Conservation (phyloP, 1,140 invertebrate species). For the Doryteuthis pealeii region DNA sequence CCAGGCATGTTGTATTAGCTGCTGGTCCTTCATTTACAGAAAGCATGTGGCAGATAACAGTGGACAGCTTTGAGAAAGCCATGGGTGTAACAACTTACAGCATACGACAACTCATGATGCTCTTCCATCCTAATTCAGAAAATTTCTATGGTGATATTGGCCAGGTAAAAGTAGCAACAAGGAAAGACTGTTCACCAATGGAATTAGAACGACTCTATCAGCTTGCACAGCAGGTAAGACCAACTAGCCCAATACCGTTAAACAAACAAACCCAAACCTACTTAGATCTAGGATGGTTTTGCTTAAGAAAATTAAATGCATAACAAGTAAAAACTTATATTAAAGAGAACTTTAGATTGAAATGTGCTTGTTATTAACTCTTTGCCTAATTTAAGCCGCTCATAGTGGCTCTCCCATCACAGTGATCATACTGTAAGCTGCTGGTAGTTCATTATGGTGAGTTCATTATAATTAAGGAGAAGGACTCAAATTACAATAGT, state of each 20-base stretch:
- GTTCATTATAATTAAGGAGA: too few relatives aligned
- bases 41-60: constrained; percentile 82
- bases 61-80: constrained; percentile 76
- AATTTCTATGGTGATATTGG: constrained; percentile 91
- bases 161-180: constrained; percentile 88
- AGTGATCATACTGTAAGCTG: too few relatives aligned
- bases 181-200: constrained; percentile 78
- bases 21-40: constrained; percentile 78
- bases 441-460: too few relatives aligned
- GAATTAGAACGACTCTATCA: constrained; percentile 81
- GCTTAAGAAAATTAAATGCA: too few relatives aligned
- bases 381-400: too few relatives aligned
- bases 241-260: not conserved
- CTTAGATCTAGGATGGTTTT: not conserved
- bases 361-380: too few relatives aligned
- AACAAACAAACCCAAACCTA: not conserved
- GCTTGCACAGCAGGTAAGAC: constrained; percentile 76
- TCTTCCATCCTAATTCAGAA: constrained; percentile 84
- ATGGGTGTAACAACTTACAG: constrained; percentile 81
- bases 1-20: constrained; percentile 79
- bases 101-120: constrained; percentile 80
- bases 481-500: too few relatives aligned
- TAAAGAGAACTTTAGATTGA: too few relatives aligned
- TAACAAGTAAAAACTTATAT: too few relatives aligned
- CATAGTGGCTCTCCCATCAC: too few relatives aligned